Conservation (phyloP, 2,888 invertebrate genomes). For the Sicus ferrugineus region DNA sequence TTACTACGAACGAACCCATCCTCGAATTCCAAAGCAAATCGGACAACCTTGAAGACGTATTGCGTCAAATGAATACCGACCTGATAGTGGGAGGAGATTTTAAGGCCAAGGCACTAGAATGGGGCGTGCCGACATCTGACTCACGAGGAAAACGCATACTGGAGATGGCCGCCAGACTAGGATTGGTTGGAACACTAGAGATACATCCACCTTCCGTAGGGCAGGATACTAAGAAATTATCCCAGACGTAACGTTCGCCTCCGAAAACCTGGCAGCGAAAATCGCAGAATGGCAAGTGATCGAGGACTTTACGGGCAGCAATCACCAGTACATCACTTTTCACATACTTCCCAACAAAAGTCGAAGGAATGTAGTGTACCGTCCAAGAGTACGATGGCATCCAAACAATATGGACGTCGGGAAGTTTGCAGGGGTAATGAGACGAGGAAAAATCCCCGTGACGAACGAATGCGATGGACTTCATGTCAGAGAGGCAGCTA, state of each 20-base stretch:
- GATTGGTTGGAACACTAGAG: neutral
- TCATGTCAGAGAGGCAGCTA: neutral
- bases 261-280: neutral
- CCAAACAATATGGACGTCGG: neutral
- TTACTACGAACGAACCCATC: slow-evolving; percentile 2
- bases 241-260: neutral
- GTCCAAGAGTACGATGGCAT: neutral
- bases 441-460: neutral
- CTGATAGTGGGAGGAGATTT: neutral
- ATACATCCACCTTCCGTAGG: neutral
- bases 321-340: slow-evolving; percentile 6
- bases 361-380: neutral
- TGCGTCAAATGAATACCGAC: neutral
- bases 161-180: slow-evolving; percentile 1
- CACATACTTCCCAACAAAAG: neutral
- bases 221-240: neutral
- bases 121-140: too few relatives aligned
- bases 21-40: neutral
- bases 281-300: too few relatives aligned
- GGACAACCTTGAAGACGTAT: neutral
- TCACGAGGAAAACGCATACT: neutral
- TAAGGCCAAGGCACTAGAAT: too few relatives aligned
- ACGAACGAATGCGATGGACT: neutral
- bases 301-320: slow-evolving; percentile 10
- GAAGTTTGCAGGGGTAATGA: neutral